Base-by-base conservation (phyloP, 64 coral and sea anemone genomes). In the Dendronephthya gigantea region DNA sequence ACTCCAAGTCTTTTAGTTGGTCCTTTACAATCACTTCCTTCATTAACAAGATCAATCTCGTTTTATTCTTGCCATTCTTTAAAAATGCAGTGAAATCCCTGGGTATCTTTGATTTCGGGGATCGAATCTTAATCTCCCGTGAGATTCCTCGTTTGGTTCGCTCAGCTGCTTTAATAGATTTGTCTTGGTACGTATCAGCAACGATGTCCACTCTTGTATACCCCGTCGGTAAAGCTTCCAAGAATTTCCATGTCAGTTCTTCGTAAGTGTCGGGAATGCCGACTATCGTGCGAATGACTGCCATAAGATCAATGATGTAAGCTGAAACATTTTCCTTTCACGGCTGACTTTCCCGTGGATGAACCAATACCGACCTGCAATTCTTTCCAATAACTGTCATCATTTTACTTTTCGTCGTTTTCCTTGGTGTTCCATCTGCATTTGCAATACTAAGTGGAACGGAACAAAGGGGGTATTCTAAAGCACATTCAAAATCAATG, bases 51-150 rank as follows among this genome's bases (percentile, higher is more conserved):
- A 6, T 38, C 69, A 76, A 6, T 16, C 69, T 32, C 31, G 6
- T 76, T 29, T 76, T 76, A 29, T 76, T 76, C 35, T 76, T 38
- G 2, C 69, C 69, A 76, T 76, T 76, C n/a, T 76, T 6, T 76
- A 76, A 38, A 76, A 76, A 76, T 10, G 6, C 69, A 38, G 2
- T 6, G 34, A 76, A 76, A 76, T 76, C 35, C 8, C 69, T 32
- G 3, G n/a, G 69, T 2, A 34, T 76, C 69, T 76, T 76, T 76
- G 69, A 76, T 76, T 38, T 70, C 30, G 66, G 66, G 66, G 66
- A 70, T 32, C 30, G 17, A 32, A 70, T 70, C 19, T 25, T 32
- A 70, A 70, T 70, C 27, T 70, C 30, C 27, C 30, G 7, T 11
- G 69, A 76, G 17, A 32, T 7, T 10, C 69, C 69, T 76, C 31